Conservation (phyloP, 2,888 invertebrate species). For the Epirrhoe tristata region DNA sequence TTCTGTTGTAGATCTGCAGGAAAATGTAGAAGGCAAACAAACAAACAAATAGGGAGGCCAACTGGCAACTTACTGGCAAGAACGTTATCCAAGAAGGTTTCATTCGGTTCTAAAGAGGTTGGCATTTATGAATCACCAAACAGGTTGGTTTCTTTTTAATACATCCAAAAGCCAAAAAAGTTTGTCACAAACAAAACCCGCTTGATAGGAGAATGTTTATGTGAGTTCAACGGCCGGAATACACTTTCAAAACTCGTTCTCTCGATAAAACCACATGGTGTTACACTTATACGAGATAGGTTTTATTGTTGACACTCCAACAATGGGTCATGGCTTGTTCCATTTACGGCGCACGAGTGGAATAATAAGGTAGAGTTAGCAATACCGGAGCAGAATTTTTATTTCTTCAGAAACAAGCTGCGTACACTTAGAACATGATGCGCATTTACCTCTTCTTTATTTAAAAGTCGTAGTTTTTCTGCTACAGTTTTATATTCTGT, state of each 20-base stretch:
- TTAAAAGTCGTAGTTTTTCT: constrained; percentile 1
- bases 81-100: constrained; percentile 32
- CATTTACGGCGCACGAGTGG: constrained; percentile 51
- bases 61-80: constrained; percentile 2
- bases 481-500: neutral
- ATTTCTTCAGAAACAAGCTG: constrained; percentile 22
- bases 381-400: constrained; percentile 26
- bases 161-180: constrained; percentile 43
- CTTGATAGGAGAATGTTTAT: constrained; percentile 69
- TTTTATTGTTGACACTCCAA: constrained; percentile 55
- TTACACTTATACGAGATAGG: constrained; percentile 39
- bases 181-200: constrained; percentile 59
- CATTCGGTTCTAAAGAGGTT: constrained; percentile 42
- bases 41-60: constrained; percentile 4
- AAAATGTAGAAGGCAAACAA: constrained; percentile 1
- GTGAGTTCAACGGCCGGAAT: constrained; percentile 68
- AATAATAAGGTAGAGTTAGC: constrained; percentile 32
- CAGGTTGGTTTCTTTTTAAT: constrained; percentile 45
- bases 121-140: constrained; percentile 45
- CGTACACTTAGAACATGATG: constrained; percentile 13
- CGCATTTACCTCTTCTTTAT: constrained; percentile 1
- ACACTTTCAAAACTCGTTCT: constrained; percentile 79
- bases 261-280: constrained; percentile 64
- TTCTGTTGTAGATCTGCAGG: neutral
- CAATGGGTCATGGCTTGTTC: constrained; percentile 59